Evolutionary conservation across 2,797 vertebrate species (phyloP).

Genomic region (Onychomys leucogaster): DNA sequence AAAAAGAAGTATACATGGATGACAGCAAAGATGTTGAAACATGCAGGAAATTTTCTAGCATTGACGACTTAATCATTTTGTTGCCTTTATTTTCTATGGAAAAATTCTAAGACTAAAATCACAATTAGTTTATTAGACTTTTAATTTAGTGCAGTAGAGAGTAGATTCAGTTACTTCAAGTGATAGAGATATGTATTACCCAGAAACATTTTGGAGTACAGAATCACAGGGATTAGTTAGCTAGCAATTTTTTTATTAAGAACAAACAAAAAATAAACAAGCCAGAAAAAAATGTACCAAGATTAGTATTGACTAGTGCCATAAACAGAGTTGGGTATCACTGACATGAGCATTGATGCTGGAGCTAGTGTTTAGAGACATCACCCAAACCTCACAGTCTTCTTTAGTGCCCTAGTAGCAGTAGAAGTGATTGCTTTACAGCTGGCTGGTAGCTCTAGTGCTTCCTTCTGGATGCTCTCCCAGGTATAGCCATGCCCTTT

Average conservation of each 20-base stretch:
- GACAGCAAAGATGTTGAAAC: neutral
- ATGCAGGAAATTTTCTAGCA: neutral
- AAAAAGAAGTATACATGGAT: neutral
- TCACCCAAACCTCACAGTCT: neutral
- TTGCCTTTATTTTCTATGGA: neutral
- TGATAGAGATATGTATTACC: neutral
- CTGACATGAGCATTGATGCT: neutral
- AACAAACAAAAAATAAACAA: neutral
- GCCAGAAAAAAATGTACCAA: neutral
- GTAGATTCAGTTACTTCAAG: neutral
- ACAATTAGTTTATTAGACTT: neutral
- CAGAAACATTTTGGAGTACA: constrained; percentile 24
- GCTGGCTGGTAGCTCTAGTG: neutral
- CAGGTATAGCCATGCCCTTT: neutral
- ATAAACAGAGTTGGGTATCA: neutral
- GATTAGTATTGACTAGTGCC: neutral
- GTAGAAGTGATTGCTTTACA: neutral
- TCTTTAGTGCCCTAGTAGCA: neutral
- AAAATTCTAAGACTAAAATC: constrained; percentile 1
- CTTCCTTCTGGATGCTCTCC: neutral
- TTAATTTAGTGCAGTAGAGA: neutral
- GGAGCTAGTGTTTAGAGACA: rapidly evolving
- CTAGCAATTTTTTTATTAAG: neutral
- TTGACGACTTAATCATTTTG: constrained; percentile 2
- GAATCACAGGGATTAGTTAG: neutral